phyloP scores from a whole-genome alignment of 2,888 invertebrate species.

The Calameuta filiformis region DNA sequence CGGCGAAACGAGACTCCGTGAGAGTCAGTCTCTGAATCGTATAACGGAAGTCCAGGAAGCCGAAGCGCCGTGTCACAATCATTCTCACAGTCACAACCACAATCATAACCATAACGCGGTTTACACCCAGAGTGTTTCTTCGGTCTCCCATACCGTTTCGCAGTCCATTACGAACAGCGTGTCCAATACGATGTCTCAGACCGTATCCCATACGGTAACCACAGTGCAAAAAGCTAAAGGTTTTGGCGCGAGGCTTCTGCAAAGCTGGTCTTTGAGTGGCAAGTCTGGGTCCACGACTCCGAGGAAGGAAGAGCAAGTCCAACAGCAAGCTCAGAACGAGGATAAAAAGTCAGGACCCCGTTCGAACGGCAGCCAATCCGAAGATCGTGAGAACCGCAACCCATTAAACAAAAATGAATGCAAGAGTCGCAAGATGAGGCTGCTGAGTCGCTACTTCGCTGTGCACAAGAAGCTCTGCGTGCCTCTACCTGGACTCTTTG shows the following conservation, averaged over 20 bases:
- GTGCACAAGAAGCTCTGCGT: constrained; percentile 75
- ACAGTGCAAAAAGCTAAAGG: constrained; percentile 66
- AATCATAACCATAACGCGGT: constrained; percentile 15
- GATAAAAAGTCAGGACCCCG: constrained; percentile 44
- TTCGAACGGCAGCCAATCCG: constrained; percentile 12
- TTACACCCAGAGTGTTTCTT: constrained; percentile 33
- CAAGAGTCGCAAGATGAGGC: constrained; percentile 68
- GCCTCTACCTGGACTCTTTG: constrained; percentile 71
- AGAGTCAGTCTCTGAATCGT: constrained; percentile 86
- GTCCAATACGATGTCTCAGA: background rate
- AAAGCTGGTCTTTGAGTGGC: constrained; percentile 61
- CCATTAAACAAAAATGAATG: constrained; percentile 54
- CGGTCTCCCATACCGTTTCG: constrained; percentile 38
- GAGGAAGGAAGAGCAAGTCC: constrained; percentile 37
- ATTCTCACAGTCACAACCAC: constrained; percentile 36
- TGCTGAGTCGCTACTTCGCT: constrained; percentile 77
- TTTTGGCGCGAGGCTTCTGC: constrained; percentile 69
- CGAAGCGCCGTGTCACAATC: constrained; percentile 56
- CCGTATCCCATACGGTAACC: constrained; percentile 35
- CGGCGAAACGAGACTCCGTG: constrained; percentile 77
- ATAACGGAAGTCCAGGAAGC: constrained; percentile 89
- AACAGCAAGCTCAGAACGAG: constrained; percentile 51
- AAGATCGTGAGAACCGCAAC: constrained; percentile 33
- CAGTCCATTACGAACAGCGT: constrained; percentile 38
- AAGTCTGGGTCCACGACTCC: constrained; percentile 28